These are phyloP conservation scores for Ptychodera flava DNA, from an alignment of 35 echinoderm and acorn worm genomes.

Conservation along the genomic window DNA sequence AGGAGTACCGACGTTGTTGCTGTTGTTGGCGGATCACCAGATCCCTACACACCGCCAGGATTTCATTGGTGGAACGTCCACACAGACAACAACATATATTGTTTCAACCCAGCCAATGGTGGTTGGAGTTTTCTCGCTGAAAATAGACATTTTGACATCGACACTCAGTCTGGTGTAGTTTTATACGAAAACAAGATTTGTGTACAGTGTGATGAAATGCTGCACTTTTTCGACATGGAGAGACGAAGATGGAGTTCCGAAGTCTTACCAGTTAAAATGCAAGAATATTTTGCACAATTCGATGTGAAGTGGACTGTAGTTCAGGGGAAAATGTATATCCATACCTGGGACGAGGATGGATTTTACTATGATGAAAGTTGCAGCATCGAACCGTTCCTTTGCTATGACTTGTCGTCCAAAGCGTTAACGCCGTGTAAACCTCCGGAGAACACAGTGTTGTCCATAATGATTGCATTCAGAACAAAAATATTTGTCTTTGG, in stretches of 20 bases:
- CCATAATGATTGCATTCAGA: not conserved
- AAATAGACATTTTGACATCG: not conserved
- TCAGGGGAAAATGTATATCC: not conserved
- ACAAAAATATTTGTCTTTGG: not conserved
- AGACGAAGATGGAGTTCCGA: not conserved
- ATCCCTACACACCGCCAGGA: not conserved
- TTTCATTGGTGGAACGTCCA: not conserved
- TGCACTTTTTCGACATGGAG: not conserved
- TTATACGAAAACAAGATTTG: not conserved
- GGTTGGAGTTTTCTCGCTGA: not conserved
- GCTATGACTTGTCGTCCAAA: not conserved
- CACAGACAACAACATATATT: not conserved
- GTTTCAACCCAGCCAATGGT: not conserved
- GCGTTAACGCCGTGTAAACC: not conserved
- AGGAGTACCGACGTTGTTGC: not conserved
- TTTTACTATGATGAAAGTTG: not conserved
- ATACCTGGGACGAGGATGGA: not conserved
- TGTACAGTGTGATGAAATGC: not conserved
- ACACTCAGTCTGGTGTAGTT: not conserved
- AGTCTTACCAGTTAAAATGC: too few species aligned
- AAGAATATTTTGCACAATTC: not conserved
- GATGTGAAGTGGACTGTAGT: not conserved
- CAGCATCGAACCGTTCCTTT: not conserved
- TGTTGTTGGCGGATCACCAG: not conserved
- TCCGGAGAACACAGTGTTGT: not conserved